Evolutionary conservation across 2,113 vertebrate genomes (phyloP).

Genomic region (Podiceps cristatus): DNA sequence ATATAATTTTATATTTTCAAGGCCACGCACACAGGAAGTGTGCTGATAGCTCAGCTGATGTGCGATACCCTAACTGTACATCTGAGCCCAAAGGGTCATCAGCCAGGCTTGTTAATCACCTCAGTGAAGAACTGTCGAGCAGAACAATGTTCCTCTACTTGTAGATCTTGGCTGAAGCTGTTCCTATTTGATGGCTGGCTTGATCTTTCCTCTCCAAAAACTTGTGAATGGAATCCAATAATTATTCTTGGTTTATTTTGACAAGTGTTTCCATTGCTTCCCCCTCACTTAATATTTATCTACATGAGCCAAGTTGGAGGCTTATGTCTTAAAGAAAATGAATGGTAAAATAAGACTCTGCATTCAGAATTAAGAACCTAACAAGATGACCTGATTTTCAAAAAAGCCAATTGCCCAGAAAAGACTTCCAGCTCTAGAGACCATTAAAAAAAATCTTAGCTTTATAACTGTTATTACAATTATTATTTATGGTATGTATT

Average conservation of each 20-base stretch:
- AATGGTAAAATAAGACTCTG: constrained; percentile 36
- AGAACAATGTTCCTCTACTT: constrained; percentile 29
- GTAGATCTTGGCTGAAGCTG: constrained; percentile 30
- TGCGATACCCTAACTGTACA: background rate
- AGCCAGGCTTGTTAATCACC: constrained; percentile 40
- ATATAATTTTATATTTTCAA: background rate
- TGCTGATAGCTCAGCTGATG: background rate
- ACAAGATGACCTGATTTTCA: constrained; percentile 37
- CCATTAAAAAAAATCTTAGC: background rate
- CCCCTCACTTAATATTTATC: constrained; percentile 43
- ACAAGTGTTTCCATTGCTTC: constrained; percentile 60
- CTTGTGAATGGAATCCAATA: constrained; percentile 50
- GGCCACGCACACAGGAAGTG: background rate
- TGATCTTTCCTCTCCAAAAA: constrained; percentile 42
- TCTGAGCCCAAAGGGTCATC: constrained; percentile 32
- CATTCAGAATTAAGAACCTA: constrained; percentile 24
- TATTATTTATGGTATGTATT: constrained; percentile 43
- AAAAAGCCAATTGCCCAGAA: constrained; percentile 44
- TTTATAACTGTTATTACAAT: constrained; percentile 48
- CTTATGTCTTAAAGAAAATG: constrained; percentile 53
- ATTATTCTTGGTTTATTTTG: constrained; percentile 62
- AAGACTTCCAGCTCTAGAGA: constrained; percentile 28
- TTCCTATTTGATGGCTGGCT: constrained; percentile 14
- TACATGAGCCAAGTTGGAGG: constrained; percentile 39
- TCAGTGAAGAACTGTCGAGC: background rate